Conservation (phyloP, 2,113 vertebrate genomes). For the Grus americana region DNA sequence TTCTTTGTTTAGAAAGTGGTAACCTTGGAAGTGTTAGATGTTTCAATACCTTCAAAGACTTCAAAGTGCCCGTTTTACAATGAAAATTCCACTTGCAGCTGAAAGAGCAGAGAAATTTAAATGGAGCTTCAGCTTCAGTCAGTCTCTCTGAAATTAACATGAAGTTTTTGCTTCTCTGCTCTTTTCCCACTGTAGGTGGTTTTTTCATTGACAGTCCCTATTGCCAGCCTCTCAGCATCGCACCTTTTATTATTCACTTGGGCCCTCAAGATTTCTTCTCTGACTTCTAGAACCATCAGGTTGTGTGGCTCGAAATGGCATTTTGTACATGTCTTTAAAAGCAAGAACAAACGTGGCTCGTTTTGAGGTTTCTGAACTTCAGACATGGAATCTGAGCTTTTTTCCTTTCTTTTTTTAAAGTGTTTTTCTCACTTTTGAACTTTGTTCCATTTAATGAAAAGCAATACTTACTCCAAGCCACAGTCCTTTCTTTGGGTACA, state of each 20-base stretch:
- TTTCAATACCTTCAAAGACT: conserved; percentile 81
- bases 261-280: conserved; percentile 99
- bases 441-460: conserved; percentile 71
- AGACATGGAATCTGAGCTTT: conserved; percentile 70
- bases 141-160: conserved; percentile 78
- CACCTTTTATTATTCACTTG: conserved; percentile 99
- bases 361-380: conserved; percentile 74
- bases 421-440: conserved; percentile 56
- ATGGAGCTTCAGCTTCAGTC: conserved; percentile 79
- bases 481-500: conserved; percentile 71
- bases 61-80: conserved; percentile 81
- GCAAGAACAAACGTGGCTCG: conserved; percentile 72
- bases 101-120: conserved; percentile 90
- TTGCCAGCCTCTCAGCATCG: conserved; percentile 97
- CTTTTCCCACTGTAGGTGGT: conserved; percentile 93
- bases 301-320: conserved; percentile 85
- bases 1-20: conserved; percentile 78
- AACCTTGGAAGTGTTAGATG: conserved; percentile 81
- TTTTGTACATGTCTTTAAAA: conserved; percentile 73
- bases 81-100: conserved; percentile 92
- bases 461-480: conserved; percentile 78
- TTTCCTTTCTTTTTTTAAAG: conserved; percentile 34
- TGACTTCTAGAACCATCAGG: conserved; percentile 96
- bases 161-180: conserved; percentile 86
- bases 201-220: conserved; percentile 99